phyloP scores from a whole-genome alignment of 2,113 vertebrate species.

The Bambusicola thoracicus region DNA sequence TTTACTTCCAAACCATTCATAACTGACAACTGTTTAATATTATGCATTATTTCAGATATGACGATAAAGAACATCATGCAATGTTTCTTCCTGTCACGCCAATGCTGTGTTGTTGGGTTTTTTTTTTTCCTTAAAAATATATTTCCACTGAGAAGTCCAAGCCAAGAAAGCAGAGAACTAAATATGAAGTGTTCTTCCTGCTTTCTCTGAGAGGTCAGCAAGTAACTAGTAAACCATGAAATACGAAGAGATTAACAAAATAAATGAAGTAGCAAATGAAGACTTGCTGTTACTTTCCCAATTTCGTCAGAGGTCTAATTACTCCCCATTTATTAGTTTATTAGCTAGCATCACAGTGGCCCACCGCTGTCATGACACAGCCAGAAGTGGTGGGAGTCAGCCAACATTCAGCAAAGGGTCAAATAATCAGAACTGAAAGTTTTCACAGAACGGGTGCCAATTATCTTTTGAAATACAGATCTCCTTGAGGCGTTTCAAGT shows the following conservation, averaged over 20 bases:
- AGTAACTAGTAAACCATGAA: neutral
- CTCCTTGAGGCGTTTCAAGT: neutral
- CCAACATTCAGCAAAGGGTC: neutral
- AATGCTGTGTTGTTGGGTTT: neutral
- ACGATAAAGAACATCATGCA: neutral
- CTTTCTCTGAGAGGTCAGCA: neutral
- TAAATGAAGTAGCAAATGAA: neutral
- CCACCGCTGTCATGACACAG: neutral
- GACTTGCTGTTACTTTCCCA: neutral
- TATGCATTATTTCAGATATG: neutral
- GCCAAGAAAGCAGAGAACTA: neutral
- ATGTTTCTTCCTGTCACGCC: neutral
- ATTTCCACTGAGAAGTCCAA: neutral
- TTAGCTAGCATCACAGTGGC: neutral
- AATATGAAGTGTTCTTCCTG: neutral
- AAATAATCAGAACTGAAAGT: neutral
- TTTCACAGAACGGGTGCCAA: neutral
- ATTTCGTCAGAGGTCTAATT: neutral
- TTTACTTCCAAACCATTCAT: neutral
- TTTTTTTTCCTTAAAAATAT: neutral
- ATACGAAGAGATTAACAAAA: neutral
- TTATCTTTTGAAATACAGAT: neutral
- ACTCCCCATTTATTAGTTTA: neutral
- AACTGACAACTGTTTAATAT: neutral
- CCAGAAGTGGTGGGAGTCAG: neutral